A percentile compares a stretch with the other conserved stretches of the same genome.
These are phyloP conservation scores for Characodon lateralis DNA, from an alignment of 2,797 vertebrate genomes.

Conservation along the genomic window DNA sequence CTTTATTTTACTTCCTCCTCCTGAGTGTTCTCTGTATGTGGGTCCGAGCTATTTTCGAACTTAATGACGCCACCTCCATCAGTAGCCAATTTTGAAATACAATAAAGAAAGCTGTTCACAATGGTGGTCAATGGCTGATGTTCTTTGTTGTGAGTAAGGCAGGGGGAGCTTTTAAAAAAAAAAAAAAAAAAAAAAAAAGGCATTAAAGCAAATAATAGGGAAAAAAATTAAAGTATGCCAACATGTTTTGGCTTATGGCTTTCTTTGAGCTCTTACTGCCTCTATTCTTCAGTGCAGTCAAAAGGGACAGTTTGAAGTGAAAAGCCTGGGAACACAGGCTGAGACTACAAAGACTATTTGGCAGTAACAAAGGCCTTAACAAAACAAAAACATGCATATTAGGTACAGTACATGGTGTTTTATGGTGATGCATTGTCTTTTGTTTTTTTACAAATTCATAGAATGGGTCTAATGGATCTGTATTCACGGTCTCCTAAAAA, in stretches of 20 bases:
- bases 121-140: neutral
- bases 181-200: too few relatives aligned
- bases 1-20: too few relatives aligned
- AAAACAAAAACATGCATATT: conserved; percentile 28
- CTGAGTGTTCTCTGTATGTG: too few relatives aligned
- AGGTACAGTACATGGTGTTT: neutral
- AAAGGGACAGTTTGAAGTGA: conserved; percentile 32
- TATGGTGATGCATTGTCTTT: conserved; percentile 19
- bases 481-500: conserved; percentile 23
- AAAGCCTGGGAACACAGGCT: conserved; percentile 12
- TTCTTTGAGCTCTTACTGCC: neutral
- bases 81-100: neutral
- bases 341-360: conserved; percentile 12
- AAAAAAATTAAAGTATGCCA: neutral
- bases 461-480: conserved; percentile 6
- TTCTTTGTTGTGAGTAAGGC: conserved; percentile 8
- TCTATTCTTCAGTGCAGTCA: conserved; percentile 15
- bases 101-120: neutral
- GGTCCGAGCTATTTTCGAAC: too few relatives aligned
- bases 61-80: neutral
- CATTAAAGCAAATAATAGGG: conserved; percentile 16
- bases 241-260: conserved; percentile 15
- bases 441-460: conserved; percentile 32
- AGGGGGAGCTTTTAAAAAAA: conserved; percentile 1
- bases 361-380: conserved; percentile 22